Percentiles rank a stretch among this genome's conserved stretches.
Conservation (phyloP, 53 echinoderm and acorn worm genomes). For the Luidia sarsii region DNA sequence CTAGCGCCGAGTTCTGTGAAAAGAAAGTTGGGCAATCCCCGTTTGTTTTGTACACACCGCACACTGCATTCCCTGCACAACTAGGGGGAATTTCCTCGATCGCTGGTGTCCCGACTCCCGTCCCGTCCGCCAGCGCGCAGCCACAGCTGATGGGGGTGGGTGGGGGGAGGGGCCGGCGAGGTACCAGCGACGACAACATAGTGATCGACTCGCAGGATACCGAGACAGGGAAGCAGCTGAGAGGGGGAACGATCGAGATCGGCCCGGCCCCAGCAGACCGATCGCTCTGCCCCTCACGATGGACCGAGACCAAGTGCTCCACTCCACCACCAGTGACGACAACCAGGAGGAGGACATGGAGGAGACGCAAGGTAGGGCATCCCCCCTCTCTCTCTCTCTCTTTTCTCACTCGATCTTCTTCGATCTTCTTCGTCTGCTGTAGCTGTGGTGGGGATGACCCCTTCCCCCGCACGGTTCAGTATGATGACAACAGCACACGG, state of each 20-base stretch:
- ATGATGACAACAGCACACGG: no score
- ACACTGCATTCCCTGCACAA: neutral
- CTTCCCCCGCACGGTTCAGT: no score
- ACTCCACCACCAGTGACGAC: slow-evolving; percentile 31
- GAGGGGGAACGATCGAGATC: neutral
- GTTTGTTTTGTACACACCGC: neutral
- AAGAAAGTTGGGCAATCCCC: slow-evolving; percentile 18
- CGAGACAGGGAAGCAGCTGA: slow-evolving; percentile 3
- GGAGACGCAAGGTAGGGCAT: slow-evolving; percentile 36
- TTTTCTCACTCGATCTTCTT: no score
- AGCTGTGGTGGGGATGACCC: no score
- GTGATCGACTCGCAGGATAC: neutral
- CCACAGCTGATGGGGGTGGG: neutral
- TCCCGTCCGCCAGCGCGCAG: no score
- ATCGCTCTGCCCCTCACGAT: slow-evolving; percentile 24
- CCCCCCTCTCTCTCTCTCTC: no score
- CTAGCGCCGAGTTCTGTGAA: neutral
- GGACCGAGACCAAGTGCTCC: slow-evolving; percentile 43
- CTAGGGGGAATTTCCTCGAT: slow-evolving; percentile 8
- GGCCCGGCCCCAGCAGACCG: neutral
- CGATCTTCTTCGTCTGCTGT: no score
- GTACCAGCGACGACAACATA: slow-evolving; percentile 21
- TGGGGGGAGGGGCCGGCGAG: neutral
- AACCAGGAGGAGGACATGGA: slow-evolving; percentile 37
- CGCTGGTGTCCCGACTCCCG: slow-evolving; percentile 8